Evolutionary conservation across 2,113 vertebrate species (phyloP).

Genomic region (Pelusios castaneus): DNA sequence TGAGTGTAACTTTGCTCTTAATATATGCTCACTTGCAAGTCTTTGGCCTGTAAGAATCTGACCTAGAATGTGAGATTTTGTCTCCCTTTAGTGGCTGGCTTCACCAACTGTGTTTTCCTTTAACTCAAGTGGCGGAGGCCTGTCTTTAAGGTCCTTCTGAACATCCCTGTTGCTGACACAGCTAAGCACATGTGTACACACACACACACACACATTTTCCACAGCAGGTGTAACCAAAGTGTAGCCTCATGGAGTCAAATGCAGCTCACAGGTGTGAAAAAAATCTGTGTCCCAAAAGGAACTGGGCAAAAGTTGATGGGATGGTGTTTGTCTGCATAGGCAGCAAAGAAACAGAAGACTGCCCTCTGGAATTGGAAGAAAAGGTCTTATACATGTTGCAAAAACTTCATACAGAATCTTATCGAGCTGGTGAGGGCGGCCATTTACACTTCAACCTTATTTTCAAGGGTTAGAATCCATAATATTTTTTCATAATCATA

Average conservation of each 20-base stretch:
- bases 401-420: neutral
- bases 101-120: accelerated
- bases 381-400: neutral
- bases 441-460: neutral
- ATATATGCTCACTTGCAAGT: accelerated
- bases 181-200: accelerated
- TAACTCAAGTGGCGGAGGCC: neutral
- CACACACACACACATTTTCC: accelerated
- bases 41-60: neutral
- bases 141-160: accelerated
- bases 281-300: neutral
- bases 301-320: neutral
- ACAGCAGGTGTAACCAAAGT: too few species aligned
- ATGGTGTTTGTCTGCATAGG: neutral
- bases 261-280: neutral
- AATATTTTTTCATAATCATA: neutral
- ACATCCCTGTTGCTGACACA: neutral
- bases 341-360: neutral
- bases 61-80: neutral
- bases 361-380: neutral
- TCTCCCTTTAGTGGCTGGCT: neutral
- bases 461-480: neutral
- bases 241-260: neutral
- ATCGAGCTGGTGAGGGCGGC: neutral
- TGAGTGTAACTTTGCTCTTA: neutral